Percentiles rank a stretch among this genome's conserved stretches.
Conservation (phyloP, 2,888 invertebrate genomes). For the Physocephala rufipes region DNA sequence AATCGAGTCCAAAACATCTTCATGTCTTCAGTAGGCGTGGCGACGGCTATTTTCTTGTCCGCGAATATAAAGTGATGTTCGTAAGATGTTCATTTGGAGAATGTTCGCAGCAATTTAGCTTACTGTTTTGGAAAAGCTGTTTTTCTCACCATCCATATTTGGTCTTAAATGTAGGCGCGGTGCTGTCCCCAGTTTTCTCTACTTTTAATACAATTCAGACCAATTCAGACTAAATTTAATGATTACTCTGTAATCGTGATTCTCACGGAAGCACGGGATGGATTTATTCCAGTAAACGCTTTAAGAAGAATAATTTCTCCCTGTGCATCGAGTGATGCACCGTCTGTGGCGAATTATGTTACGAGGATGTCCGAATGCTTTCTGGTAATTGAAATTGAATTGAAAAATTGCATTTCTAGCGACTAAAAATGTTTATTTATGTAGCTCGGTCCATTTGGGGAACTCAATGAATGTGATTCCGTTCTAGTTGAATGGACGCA, state of each 20-base stretch:
- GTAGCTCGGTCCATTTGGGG: constrained; percentile 5
- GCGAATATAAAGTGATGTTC: background rate
- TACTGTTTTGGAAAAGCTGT: no score
- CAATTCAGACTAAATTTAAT: no score
- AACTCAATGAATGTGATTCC: constrained; percentile 4
- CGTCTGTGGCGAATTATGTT: constrained; percentile 1
- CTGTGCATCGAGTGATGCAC: background rate
- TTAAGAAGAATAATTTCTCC: no score
- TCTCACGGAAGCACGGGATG: no score
- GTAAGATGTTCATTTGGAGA: background rate
- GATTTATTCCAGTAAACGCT: no score
- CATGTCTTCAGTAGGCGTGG: background rate
- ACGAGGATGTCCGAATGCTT: constrained; percentile 21
- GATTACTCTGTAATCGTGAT: no score
- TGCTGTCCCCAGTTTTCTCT: no score
- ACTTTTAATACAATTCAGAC: no score
- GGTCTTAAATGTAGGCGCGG: no score
- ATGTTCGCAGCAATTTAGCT: background rate
- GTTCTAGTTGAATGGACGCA: constrained; percentile 26
- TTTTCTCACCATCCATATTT: no score
- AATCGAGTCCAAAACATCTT: background rate
- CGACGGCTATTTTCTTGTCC: no score
- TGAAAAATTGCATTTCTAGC: constrained; percentile 51
- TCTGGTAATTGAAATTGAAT: constrained; percentile 63
- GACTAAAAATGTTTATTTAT: constrained; percentile 27